Base-by-base conservation (phyloP, 1,140 invertebrate species). In the Cyphomyrmex costatus region DNA sequence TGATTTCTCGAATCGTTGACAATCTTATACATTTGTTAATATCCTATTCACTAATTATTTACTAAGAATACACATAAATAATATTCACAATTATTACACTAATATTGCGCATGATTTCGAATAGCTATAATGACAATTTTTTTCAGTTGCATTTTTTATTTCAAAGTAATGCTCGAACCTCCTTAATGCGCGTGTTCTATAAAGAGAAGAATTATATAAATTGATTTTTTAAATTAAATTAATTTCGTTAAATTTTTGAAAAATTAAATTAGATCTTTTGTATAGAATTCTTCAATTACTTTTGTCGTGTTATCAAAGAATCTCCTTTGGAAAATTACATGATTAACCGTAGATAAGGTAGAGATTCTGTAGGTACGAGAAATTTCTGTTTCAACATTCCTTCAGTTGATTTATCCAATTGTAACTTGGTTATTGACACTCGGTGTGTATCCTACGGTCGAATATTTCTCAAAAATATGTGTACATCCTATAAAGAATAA, bases 321-420 rank as follows among this genome's bases (percentile, higher is more conserved):
- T 21, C n/a, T 16, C 7, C 42, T 61, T 42, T 16, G 63, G 2
- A 0, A 7, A 36, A 1, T 53, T 30, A 27, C 24, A 2, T 36
- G 12, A 74, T 7, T 74, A 71, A 16, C 79, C 42, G 68, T 19
- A 19, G 68, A 36, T 83, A 83, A 83, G 7, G 36, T 73, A 74
- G 79, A 60, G 19, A 73, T 73, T 42, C 7, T 12, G 42, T 21
- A 42, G 36, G 1, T 42, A 4, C 2, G 19, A 5, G 24, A 46
- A 60, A 33, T 46, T 58, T 58, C 66, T 60, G 16, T 7, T 14
- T 33, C 36, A 70, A 60, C 42, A 73, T 46, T n/a, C 14, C 33
- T 27, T 61, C 24, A 33, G 19, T 4, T 60, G 53, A 65, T 65
- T 61, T 24, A 46, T 46, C 70, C 53, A 16, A 42, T n/a, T n/a